Conservation (phyloP, 2,797 vertebrate genomes). For the Threskiornis aethiopicus region DNA sequence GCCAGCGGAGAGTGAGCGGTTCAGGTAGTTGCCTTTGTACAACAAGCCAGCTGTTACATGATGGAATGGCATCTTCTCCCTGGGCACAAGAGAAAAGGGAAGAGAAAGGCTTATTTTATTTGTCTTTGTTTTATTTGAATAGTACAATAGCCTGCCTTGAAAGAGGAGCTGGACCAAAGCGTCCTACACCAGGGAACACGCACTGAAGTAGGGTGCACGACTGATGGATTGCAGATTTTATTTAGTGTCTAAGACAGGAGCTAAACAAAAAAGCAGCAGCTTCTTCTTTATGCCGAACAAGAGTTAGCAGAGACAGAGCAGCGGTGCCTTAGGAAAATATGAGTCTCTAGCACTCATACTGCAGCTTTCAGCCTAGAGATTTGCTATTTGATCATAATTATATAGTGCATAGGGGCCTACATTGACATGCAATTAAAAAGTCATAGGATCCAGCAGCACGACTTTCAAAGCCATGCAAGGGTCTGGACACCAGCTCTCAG, state of each 20-base stretch:
- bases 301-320: not conserved
- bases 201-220: not conserved
- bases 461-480: not conserved
- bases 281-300: not conserved
- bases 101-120: not conserved
- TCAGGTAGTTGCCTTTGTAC: slow-evolving; percentile 96
- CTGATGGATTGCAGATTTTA: not conserved
- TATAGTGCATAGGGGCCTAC: not conserved
- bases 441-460: not conserved
- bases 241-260: not conserved
- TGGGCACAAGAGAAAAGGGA: slow-evolving; percentile 32
- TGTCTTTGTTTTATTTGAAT: not conserved
- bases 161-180: not conserved
- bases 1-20: slow-evolving; percentile 88
- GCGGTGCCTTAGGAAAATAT: not conserved
- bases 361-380: not conserved
- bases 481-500: not conserved
- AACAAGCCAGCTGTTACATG: slow-evolving; percentile 93
- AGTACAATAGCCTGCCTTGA: not conserved
- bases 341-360: not conserved
- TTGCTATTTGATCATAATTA: not conserved
- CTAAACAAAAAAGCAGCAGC: not conserved
- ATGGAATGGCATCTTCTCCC: slow-evolving; percentile 97
- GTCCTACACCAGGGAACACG: not conserved
- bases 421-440: not conserved